A percentile compares a stretch with the other conserved stretches of the same genome.
These are phyloP conservation scores for Urocynchramus pylzowi DNA, from an alignment of 2,113 vertebrate species.

Conservation along the genomic window DNA sequence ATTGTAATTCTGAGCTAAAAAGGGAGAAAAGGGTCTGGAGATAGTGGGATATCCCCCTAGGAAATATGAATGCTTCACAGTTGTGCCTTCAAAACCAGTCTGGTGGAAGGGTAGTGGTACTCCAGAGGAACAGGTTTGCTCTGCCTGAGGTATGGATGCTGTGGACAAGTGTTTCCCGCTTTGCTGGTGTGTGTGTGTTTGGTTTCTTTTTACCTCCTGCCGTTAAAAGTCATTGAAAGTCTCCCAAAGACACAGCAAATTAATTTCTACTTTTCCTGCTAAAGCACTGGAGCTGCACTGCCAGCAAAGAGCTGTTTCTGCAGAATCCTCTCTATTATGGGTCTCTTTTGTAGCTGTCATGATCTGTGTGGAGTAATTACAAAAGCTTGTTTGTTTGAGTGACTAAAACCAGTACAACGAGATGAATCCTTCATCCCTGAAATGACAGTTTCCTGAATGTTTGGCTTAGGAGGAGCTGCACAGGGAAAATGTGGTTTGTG, in stretches of 20 bases:
- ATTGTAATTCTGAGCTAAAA: rapidly evolving
- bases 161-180: background rate
- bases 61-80: background rate
- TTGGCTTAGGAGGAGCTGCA: background rate
- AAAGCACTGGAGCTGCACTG: background rate
- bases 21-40: background rate
- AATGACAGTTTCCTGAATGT: background rate
- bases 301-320: slow-evolving; percentile 28
- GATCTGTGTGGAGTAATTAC: slow-evolving; percentile 20
- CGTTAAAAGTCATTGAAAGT: background rate
- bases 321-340: slow-evolving; percentile 1
- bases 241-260: background rate
- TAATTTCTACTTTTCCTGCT: background rate
- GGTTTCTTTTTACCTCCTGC: background rate
- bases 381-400: slow-evolving; percentile 51
- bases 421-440: background rate
- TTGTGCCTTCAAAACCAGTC: background rate
- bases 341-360: slow-evolving; percentile 33
- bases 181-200: background rate
- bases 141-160: background rate
- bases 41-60: background rate
- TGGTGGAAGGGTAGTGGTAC: background rate
- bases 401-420: background rate
- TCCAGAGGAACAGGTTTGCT: background rate
- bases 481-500: background rate